Base-by-base conservation (phyloP, 2,797 vertebrate genomes). In the Kryptolebias ocellatus region DNA sequence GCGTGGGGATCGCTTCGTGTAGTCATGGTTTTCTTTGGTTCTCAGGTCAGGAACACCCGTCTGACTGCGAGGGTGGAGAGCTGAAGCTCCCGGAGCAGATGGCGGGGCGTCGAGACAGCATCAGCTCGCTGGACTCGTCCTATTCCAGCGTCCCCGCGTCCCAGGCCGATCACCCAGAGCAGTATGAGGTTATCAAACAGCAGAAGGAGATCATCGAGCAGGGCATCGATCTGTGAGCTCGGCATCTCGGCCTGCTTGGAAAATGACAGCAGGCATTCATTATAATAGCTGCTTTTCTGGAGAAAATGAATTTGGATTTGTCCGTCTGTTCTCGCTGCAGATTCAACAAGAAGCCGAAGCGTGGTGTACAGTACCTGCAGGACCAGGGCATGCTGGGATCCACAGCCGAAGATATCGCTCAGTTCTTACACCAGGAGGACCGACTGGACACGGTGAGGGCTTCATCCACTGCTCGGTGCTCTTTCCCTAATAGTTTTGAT, bases 291-390 rank as follows among this genome's bases (percentile, higher is more conserved):
- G 18, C 49, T 51, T 4, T 9, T 51, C 3, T 51, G 4, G 9
- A 51, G 20, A 7, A 12, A 20, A 24, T 49, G 12, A 24, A 4
- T 24, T 27, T 11, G 14, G 12, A 6, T 17, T 14, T 9, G n/a
- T 31, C 44, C 0, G 6, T 37, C 17, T 37, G 53, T 12, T 49
- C 65, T 49, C 51, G 45, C 0, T 29, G 39, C 63, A 95, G 94
- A 77, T 99, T 99, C 93, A 99, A 98, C 92, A 99, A 99, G 91
- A 99, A 99, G 93, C 98, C 98, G 96, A 99, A 99, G 95, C 97
- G 96, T 80, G 98, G 98, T 71, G 97, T 99, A 86, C 98, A 99
- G 83, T 99, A 98, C 83, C 94, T 99, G 64, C 98, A 99, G 88
- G 98, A 99, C 71, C 98, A 99, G 94, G 97, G 97, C 80, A 99